A percentile compares a stretch with the other conserved stretches of the same genome.
phyloP scores from a whole-genome alignment of 2,113 vertebrate species.

The Chauna torquata region DNA sequence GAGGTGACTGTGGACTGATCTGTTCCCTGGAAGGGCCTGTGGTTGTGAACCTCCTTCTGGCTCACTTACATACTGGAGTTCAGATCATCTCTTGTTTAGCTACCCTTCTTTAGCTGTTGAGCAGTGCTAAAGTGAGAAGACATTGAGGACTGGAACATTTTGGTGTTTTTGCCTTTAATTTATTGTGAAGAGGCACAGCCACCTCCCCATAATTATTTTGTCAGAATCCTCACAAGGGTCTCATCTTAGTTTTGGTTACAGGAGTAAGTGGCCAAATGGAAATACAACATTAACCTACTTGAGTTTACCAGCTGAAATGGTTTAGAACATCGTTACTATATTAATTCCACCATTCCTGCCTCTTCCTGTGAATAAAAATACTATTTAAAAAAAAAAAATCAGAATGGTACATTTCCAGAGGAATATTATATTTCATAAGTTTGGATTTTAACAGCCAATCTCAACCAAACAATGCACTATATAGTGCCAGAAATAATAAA shows the following conservation, averaged over 20 bases:
- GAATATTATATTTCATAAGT: constrained; percentile 42
- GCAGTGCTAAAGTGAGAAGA: background rate
- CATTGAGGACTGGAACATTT: background rate
- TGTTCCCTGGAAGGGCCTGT: accelerated
- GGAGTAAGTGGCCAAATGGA: background rate
- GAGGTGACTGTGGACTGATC: background rate
- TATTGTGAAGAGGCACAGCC: background rate
- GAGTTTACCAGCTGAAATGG: constrained; percentile 2
- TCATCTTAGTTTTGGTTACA: background rate
- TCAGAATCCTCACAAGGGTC: background rate
- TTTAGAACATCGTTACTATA: constrained; percentile 5
- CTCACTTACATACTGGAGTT: accelerated
- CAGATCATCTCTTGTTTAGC: background rate
- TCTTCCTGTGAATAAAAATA: constrained; percentile 5
- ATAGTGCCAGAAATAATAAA: constrained; percentile 43
- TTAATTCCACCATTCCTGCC: background rate
- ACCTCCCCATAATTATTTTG: background rate
- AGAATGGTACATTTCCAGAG: constrained; percentile 33
- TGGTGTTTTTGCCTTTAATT: background rate
- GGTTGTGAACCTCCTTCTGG: background rate
- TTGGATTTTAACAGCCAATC: constrained; percentile 53
- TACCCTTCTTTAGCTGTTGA: background rate
- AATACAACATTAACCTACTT: background rate
- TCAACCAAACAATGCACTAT: constrained; percentile 27
- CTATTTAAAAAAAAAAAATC: background rate